Evolutionary conservation across 2,888 invertebrate genomes (phyloP), one percentile per base, ranked within the genome.

Genomic region (Papilio elwesi): DNA sequence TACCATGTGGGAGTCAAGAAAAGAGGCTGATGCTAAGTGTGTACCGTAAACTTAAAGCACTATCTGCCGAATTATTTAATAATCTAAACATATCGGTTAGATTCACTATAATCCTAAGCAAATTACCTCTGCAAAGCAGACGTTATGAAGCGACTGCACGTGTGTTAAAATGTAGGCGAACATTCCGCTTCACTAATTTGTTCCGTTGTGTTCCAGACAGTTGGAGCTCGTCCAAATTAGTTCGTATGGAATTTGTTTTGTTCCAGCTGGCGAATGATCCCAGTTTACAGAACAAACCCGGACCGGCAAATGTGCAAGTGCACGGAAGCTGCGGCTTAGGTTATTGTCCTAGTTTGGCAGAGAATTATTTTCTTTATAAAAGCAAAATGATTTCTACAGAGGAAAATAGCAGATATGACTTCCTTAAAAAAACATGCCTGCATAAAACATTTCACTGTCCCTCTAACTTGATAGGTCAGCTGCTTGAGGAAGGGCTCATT

Each of bases 191-290:
- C 57, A 65, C 48, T 66, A 66, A 71, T 65, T 57, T 71, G 70
- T 66, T 66, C 57, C 16, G 57, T 7, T 49, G 49, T 64, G 38
- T 49, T 43, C 55, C 48, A 16, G 49, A 43, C 48, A 62, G 69
- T 62, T 66, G 65, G 65, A 66, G 55, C 49, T 38, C 10, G 57
- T 66, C 65, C 65, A 66, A 71, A 71, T 71, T 71, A 71, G 70
- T 71, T 43, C 51, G 38, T 38, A 9, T 36, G 38, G 65, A 49
- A 57, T 66, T 57, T 57, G 70, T 71, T 71, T 57, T 71, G 70
- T 57, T 57, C 57, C 10, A 4, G 26, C 59, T 12, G 51, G 36
- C n/a, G 15, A 59, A 62, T 62, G 36, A 62, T 51, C 59, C 36
- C 68, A 38, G 36, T 68, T 36, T 59, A 59, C 48, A 16, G 26